Evolutionary conservation across 64 coral and sea anemone species (phyloP), one percentile per base, ranked within the genome.

Genomic region (Dendrophyllia cribrosa): DNA sequence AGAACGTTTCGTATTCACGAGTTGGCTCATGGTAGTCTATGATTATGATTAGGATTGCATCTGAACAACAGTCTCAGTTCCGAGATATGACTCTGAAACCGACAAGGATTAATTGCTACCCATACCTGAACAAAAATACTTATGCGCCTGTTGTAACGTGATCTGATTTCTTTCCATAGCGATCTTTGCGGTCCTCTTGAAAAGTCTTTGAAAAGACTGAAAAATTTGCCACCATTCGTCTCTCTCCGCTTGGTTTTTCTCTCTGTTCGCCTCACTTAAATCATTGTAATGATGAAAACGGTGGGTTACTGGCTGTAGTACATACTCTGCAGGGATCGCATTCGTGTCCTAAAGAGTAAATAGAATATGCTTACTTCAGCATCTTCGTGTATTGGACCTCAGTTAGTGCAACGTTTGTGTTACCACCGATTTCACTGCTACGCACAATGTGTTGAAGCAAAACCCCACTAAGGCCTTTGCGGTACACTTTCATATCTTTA

Each of bases 121-220:
- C 56, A 44, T 51, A 97, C 95, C 95, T 91, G 95, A 97, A 43
- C 77, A 90, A 50, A 87, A 97, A 62, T 91, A 97, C 73, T 97
- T 94, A 51, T 97, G 95, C 26, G 93, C 95, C 59, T 88, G 80
- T 25, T 78, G 48, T 24, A 83, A 20, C 20, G 88, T 66, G 10
- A 97, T 19, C 21, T 91, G 47, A 1, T 92, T 74, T 22, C 55
- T 72, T 4, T 51, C 86, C 15, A 82, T 81, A 69, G 95, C 95
- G 12, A 75, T 88, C 45, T 68, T 92, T 52, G 95, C 95, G 4
- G 87, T 77, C 22, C 50, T 69, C 62, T 88, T 89, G 53, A 97
- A 87, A 44, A 97, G 58, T 52, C 92, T 76, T 59, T 97, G 95
- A 17, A 97, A 89, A 9, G 91, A 72, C 47, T 86, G 80, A 55